Evolutionary conservation across 2,888 invertebrate genomes (phyloP), one percentile per base, ranked within the genome.

Genomic region (Tortrix viridana): DNA sequence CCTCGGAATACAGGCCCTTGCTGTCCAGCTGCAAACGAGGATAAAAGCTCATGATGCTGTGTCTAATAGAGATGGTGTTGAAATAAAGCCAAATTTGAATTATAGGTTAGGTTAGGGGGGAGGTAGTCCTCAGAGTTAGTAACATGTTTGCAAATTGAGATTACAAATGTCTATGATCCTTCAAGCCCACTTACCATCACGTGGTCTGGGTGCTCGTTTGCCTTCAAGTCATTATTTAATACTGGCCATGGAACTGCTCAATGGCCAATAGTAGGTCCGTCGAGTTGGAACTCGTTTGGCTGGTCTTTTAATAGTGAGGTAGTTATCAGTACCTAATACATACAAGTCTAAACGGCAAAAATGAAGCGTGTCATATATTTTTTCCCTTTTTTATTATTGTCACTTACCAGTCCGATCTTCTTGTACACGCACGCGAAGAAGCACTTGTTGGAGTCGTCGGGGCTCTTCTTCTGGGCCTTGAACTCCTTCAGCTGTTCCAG

Each of bases 341-440:
- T n/a, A 12, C 38, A 7, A 12, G 3, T 38, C 12, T 38, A 38
- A 12, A 3, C 38, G 12, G 2, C 6, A 38, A 12, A 43, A 38
- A 14, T 3, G 5, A 38, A 38, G 12, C 9, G 6, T 12, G 6
- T 5, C 38, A n/a, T 38, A 38, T 38, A 14, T 7, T 43, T 43
- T 3, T 5, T 16, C n/a, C 18, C 3, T 20, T 9, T 20, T 14
- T 22, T 22, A 37, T 47, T 44, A 43, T 37, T 44, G 2, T 26
- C 19, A 44, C 59, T 65, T 52, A 68, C 68, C 66, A 68, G 22
- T 2, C 65, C 65, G 18, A 56, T 16, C 41, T 66, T 64, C 44
- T 65, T 66, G 43, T 65, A 68, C 19, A 64, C 26, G 37, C 67
- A 67, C 6, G 66, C 65, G 26, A 66, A 59, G 43, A 66, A 65